Conservation (phyloP, 2,113 vertebrate genomes). For the Crypturellus undulatus region DNA sequence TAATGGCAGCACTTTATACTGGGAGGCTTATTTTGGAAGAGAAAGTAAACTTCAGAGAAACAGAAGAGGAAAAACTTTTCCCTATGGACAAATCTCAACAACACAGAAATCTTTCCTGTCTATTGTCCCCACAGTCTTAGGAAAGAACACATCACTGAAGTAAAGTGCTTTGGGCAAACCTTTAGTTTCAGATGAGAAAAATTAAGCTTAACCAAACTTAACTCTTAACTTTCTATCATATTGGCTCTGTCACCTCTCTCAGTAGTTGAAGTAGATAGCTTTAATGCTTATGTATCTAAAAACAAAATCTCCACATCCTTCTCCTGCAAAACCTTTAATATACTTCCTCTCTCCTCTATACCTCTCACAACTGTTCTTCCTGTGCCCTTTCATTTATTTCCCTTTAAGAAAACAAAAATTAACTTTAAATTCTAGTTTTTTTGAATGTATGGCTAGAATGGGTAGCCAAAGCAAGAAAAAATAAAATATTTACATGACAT, state of each 20-base stretch:
- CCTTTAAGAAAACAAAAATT: background rate
- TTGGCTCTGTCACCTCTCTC: background rate
- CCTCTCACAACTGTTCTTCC: background rate
- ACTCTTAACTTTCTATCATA: background rate
- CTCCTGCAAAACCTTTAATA: slow-evolving; percentile 31
- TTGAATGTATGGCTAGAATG: background rate
- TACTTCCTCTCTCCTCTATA: background rate
- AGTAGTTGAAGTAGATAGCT: slow-evolving; percentile 1
- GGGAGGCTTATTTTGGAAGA: no score
- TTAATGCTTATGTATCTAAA: background rate
- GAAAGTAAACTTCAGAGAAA: no score
- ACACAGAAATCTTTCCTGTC: background rate
- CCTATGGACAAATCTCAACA: background rate
- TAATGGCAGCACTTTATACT: background rate
- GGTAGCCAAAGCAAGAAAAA: background rate
- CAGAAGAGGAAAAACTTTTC: no score
- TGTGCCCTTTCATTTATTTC: background rate
- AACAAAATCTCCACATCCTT: slow-evolving; percentile 16
- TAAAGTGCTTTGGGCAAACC: background rate
- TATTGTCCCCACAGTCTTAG: background rate
- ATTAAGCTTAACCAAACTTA: background rate
- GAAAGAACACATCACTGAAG: background rate
- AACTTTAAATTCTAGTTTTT: background rate
- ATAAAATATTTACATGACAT: background rate
- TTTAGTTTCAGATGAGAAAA: background rate